Evolutionary conservation across 2,797 vertebrate species (phyloP).

Genomic region (Squalus acanthias): DNA sequence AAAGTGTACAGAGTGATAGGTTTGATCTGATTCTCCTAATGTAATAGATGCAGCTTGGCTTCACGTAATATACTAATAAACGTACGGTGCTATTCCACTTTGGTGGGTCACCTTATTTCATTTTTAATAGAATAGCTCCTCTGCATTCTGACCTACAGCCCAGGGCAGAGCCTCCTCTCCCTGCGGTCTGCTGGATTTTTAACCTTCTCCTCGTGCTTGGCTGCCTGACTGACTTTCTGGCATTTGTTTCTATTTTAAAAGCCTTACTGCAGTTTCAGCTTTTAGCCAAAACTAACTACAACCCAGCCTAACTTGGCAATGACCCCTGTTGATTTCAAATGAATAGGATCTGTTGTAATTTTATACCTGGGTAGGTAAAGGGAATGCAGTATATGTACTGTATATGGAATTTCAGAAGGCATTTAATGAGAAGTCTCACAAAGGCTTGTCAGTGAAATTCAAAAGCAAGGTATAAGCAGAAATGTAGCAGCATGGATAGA

Average conservation of each 20-base stretch:
- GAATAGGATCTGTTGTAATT: neutral
- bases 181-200: neutral
- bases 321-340: neutral
- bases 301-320: neutral
- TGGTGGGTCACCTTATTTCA: neutral
- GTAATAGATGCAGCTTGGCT: neutral
- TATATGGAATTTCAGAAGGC: neutral
- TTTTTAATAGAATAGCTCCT: neutral
- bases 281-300: neutral
- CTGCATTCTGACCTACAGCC: neutral
- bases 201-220: neutral
- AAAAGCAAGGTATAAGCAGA: neutral
- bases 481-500: neutral
- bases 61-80: neutral
- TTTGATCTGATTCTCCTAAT: neutral
- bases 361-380: neutral
- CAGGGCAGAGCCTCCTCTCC: no score
- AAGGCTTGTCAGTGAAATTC: neutral
- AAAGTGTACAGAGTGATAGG: neutral
- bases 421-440: neutral
- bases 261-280: neutral
- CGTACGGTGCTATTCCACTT: neutral
- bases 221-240: neutral
- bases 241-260: neutral
- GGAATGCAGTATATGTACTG: neutral